These are phyloP conservation scores for Novumbra hubbsi DNA, from an alignment of 2,797 vertebrate genomes.

Conservation along the genomic window DNA sequence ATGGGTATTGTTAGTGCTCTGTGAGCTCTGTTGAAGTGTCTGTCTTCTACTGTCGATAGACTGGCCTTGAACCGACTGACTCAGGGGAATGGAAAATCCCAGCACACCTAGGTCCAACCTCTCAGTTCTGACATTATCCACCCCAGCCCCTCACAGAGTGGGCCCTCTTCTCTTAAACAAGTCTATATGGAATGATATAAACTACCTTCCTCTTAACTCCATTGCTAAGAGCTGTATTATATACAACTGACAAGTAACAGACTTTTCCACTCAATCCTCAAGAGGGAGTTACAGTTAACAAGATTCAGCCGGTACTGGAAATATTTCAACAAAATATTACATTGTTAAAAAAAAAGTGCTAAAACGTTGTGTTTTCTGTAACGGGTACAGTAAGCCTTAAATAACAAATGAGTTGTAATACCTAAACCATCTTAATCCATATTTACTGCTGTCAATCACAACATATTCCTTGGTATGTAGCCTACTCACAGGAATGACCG, in stretches of 20 bases:
- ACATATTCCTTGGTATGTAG: conserved; percentile 5
- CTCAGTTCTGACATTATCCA: neutral
- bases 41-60: conserved; percentile 9
- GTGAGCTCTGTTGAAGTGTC: neutral
- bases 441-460: conserved; percentile 13
- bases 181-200: conserved; percentile 1
- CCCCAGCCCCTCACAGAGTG: neutral
- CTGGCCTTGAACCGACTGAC: conserved; percentile 3
- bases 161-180: neutral
- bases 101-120: neutral
- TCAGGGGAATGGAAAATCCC: neutral
- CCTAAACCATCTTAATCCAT: neutral
- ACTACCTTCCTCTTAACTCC: neutral
- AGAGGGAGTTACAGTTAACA: neutral
- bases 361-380: neutral
- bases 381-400: neutral
- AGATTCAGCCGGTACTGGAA: neutral
- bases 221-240: conserved; percentile 13
- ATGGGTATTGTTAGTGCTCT: neutral
- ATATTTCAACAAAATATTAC: neutral
- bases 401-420: neutral
- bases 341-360: conserved; percentile 4
- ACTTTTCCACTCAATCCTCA: neutral
- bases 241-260: conserved; percentile 10
- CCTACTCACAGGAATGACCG: conserved; percentile 7